Conservation (phyloP, 2,797 vertebrate genomes). For the Alca torda region DNA sequence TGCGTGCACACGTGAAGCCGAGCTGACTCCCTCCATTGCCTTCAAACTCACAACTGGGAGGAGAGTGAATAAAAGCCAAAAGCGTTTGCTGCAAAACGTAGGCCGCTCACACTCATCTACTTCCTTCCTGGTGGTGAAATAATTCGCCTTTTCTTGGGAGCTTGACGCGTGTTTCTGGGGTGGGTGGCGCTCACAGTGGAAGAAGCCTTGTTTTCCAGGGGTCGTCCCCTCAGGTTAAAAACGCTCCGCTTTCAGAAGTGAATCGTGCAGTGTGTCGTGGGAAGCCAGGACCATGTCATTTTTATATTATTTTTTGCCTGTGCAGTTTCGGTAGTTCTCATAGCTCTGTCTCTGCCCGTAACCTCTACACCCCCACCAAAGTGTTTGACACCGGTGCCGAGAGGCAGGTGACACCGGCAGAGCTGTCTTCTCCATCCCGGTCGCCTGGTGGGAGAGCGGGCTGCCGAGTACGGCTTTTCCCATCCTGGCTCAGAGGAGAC, state of each 20-base stretch:
- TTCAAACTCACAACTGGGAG: slow-evolving; percentile 11
- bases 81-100: background rate
- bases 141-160: slow-evolving; percentile 3
- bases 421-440: background rate
- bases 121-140: slow-evolving; percentile 11
- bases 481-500: background rate
- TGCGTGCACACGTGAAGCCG: background rate
- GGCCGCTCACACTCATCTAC: background rate
- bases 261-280: slow-evolving; percentile 12
- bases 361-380: slow-evolving; percentile 6
- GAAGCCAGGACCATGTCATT: slow-evolving; percentile 47
- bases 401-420: background rate
- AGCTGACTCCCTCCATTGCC: background rate
- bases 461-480: background rate
- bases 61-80: background rate
- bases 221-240: slow-evolving; percentile 18
- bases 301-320: slow-evolving; percentile 30
- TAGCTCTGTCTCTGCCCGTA: slow-evolving; percentile 41
- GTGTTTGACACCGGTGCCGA: background rate
- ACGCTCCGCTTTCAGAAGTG: slow-evolving; percentile 4
- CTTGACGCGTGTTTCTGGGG: background rate
- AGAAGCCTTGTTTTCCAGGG: slow-evolving; percentile 15
- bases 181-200: background rate
- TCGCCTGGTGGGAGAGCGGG: background rate
- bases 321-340: slow-evolving; percentile 49